Evolutionary conservation across 2,888 invertebrate species (phyloP).

Genomic region (Dorcus hopei): DNA sequence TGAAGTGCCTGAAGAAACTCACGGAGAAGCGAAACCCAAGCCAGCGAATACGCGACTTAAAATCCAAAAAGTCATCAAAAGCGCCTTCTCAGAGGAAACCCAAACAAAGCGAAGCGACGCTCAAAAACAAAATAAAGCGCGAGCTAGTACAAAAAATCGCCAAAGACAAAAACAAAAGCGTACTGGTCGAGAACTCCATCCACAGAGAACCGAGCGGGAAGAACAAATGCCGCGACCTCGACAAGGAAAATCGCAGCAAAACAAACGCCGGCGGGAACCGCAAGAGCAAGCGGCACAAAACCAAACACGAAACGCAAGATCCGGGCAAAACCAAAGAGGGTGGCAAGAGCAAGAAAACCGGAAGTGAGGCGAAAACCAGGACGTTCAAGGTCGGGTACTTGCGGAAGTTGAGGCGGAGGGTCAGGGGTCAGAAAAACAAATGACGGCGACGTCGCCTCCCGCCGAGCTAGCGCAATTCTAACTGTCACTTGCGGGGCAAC

Average conservation of each 20-base stretch:
- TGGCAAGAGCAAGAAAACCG: too few relatives aligned
- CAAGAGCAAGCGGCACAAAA: neutral
- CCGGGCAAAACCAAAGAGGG: neutral
- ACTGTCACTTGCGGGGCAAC: neutral
- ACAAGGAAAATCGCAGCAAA: neutral
- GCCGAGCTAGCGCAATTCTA: too few relatives aligned
- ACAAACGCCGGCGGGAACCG: neutral
- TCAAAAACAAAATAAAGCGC: neutral
- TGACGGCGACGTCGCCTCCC: neutral
- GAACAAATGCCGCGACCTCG: neutral
- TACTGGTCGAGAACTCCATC: neutral
- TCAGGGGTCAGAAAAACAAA: constrained; percentile 4
- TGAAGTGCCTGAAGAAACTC: neutral
- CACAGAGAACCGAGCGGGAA: neutral
- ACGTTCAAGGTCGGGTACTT: constrained; percentile 10
- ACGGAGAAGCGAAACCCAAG: neutral
- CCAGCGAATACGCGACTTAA: neutral
- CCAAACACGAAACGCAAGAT: neutral
- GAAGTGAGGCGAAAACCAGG: neutral
- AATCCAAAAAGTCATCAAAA: too few relatives aligned
- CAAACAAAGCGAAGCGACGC: neutral
- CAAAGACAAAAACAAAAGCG: neutral
- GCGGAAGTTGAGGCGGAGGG: constrained; percentile 7
- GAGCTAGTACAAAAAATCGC: neutral
- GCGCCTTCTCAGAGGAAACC: neutral